Evolutionary conservation across 2,888 invertebrate species (phyloP), one percentile per base, ranked within the genome.

Genomic region (Mythimna albipuncta): DNA sequence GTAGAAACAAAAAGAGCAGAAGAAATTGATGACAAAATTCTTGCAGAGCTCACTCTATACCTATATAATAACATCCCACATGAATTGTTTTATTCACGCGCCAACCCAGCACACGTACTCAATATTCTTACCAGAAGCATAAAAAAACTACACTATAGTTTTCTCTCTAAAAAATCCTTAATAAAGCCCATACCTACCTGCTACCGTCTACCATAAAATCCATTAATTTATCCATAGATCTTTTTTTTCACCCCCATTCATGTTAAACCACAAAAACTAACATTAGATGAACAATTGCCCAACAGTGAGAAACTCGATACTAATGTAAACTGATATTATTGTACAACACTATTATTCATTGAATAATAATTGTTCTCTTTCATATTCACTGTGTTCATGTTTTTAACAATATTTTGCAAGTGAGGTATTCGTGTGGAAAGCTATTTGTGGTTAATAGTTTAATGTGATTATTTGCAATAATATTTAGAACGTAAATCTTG

Each of bases 361-460:
- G 66, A 58, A 58, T 50, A 47, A 52, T 75, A 47, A 86, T 85
- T 87, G 83, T 82, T 72, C 66, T 41, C 9, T 55, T 66, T 73
- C 50, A 65, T 61, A 68, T 75, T 19, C 57, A 35, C n/a, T 66
- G 69, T 74, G 72, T 81, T 83, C 77, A 81, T 85, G 81, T 80
- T 72, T 64, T 54, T 54, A 76, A 86, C 85, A 89, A 89, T 91
- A 88, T 91, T 91, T 89, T 85, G 91, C 89, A 87, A 91, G 89
- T 88, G 85, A 81, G 81, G 89, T 88, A 90, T 78, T 76, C 77
- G 79, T 16, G 77, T 89, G 89, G 88, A 87, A 87, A 82, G 65
- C 16, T 65, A 79, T 85, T 77, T 78, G 76, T 64, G 44, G 50
- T 64, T 77, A 75, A 72, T 80, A 72, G 78, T 70, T 70, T 82